Evolutionary conservation across 37 sponge, comb jelly and placozoan species (phyloP).

Genomic region (Cladorhizidae sp.): DNA sequence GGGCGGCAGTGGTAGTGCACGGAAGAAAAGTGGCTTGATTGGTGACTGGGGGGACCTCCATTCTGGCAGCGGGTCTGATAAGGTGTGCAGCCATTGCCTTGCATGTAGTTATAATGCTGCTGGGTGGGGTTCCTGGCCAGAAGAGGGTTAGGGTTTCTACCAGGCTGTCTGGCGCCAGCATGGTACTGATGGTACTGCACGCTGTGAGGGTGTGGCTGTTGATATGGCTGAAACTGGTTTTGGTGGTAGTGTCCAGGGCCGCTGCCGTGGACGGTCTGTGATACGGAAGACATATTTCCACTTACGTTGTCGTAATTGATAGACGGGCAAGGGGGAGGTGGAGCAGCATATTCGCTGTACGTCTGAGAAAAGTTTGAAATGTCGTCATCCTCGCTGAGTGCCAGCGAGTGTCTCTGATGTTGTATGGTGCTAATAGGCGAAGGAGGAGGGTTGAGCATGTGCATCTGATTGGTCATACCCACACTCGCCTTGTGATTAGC

Average conservation of each 20-base stretch:
- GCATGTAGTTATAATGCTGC: background rate
- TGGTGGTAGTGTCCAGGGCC: background rate
- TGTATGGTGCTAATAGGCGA: slow-evolving; percentile 18
- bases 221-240: background rate
- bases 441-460: slow-evolving; percentile 30
- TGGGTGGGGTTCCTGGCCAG: background rate
- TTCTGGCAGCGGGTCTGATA: background rate
- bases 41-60: background rate
- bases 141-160: background rate
- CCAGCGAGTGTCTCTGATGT: background rate
- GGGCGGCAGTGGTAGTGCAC: background rate
- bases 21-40: background rate
- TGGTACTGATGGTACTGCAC: background rate
- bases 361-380: slow-evolving; percentile 11
- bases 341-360: slow-evolving; percentile 3
- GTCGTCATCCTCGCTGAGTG: background rate
- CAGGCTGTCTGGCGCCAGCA: background rate
- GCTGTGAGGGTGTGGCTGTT: background rate
- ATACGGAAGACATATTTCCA: slow-evolving; percentile 2
- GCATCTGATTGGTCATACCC: background rate
- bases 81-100: background rate
- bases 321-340: slow-evolving; percentile 22
- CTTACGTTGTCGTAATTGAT: slow-evolving; percentile 22
- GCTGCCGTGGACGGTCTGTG: slow-evolving; percentile 7
- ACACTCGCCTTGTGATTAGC: background rate